phyloP scores from a whole-genome alignment of 2,113 vertebrate species.

The Nerophis ophidion region DNA sequence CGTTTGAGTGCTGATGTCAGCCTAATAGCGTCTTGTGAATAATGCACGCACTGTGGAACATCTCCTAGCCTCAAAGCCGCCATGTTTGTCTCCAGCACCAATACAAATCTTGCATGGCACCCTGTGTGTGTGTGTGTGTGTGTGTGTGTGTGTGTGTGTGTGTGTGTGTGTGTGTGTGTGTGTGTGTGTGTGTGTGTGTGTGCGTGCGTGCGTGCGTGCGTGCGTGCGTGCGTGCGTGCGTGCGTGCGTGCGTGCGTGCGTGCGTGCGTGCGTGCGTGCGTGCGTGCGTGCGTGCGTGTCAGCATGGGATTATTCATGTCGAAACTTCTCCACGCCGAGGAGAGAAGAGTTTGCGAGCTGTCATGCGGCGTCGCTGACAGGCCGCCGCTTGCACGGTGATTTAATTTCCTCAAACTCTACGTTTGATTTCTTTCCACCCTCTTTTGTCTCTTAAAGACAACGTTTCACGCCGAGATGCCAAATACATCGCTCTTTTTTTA shows the following conservation, averaged over 20 bases:
- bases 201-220: too few species aligned
- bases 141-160: too few species aligned
- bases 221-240: too few species aligned
- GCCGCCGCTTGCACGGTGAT: not conserved
- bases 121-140: too few species aligned
- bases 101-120: too few species aligned
- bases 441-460: not conserved
- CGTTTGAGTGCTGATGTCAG: slow-evolving; percentile 35
- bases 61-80: slow-evolving; percentile 20
- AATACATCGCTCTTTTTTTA: not conserved
- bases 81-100: slow-evolving; percentile 3
- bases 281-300: not conserved
- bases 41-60: slow-evolving; percentile 35
- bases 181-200: too few species aligned
- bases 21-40: slow-evolving; percentile 57
- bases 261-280: too few species aligned
- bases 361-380: not conserved
- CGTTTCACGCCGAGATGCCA: not conserved
- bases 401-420: slow-evolving; percentile 5
- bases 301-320: not conserved
- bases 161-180: too few species aligned
- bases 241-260: too few species aligned
- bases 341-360: not conserved
- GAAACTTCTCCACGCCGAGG: not conserved
- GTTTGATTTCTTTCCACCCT: not conserved